Base-by-base conservation (phyloP, 2,797 vertebrate genomes). In the Anguilla megastoma region DNA sequence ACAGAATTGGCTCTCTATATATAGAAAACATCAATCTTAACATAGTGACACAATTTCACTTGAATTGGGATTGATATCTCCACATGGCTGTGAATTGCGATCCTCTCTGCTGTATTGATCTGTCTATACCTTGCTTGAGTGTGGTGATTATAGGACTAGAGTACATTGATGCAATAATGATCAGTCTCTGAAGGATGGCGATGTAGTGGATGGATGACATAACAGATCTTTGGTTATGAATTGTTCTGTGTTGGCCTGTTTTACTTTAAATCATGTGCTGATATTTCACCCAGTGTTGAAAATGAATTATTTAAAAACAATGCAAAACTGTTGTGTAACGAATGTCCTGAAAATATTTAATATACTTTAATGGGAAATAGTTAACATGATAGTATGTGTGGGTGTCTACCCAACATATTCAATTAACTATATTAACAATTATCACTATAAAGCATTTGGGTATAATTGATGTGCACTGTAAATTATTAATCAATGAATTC, bases 31-130 rank as follows among this genome's bases (percentile, higher is more conserved):
- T 79, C 33, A 36, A 79, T 79, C 36, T 79, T 79, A 79, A 79
- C 74, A 79, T 41, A 45, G 74, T 79, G 36, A 79, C 74, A 79
- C 12, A 45, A 36, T 79, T 79, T 79, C 36, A 18, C 74, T 45
- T 79, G 74, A 79, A 79, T 36, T 41, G 74, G 33, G 36, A 79
- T 79, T 79, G 33, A 79, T 79, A 79, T 41, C 16, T 79, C 36
- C 74, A 45, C 74, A 79, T 41, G 33, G 74, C 74, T 79, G 74
- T 21, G 74, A 36, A 21, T 45, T 41, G 74, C 8, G 74, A 79
- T 16, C 7, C 14, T 45, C 74, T 45, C 74, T 45, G 36, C 36
- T 21, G 33, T 79, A 79, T 79, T 79, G 74, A 41, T 79, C 74
- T 21, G 21, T 45, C 16, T 79, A 41, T 45, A 41, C 74, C 36